Percentiles rank a stretch among this genome's conserved stretches.
Evolutionary conservation across 2,888 invertebrate species (phyloP).

Genomic region (Pegoplata infirma): DNA sequence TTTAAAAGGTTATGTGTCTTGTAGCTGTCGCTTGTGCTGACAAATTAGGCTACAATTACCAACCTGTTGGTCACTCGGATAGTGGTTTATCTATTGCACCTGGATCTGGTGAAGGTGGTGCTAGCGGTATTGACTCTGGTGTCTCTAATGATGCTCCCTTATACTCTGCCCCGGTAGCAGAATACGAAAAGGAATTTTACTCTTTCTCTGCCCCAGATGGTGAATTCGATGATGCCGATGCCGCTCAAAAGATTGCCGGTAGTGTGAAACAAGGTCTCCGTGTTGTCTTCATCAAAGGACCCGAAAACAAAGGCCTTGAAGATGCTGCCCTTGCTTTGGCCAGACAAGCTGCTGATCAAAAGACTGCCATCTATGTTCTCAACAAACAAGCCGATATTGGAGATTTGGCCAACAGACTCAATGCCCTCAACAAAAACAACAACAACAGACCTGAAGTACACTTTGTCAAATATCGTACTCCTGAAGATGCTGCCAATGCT

Average conservation of each 20-base stretch:
- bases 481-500: conserved; percentile 73
- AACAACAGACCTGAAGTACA: conserved; percentile 74
- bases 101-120: conserved; percentile 13
- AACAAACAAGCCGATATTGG: conserved; percentile 73
- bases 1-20: conserved; percentile 61
- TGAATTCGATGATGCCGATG: conserved; percentile 69
- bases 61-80: conserved; percentile 68
- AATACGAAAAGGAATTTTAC: conserved; percentile 74
- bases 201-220: conserved; percentile 74
- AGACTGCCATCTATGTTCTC: conserved; percentile 76
- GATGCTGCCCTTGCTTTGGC: conserved; percentile 73
- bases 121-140: not conserved
- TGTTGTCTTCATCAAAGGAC: conserved; percentile 75
- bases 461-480: conserved; percentile 72
- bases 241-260: conserved; percentile 65
- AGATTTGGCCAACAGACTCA: conserved; percentile 70
- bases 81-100: conserved; percentile 65
- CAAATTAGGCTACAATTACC: conserved; percentile 71
- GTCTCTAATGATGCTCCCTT: conserved; percentile 63
- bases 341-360: conserved; percentile 74
- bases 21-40: conserved; percentile 70
- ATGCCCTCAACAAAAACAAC: conserved; percentile 67
- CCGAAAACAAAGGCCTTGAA: conserved; percentile 73
- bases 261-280: conserved; percentile 73
- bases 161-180: conserved; percentile 63